Conservation (phyloP, 2,113 vertebrate genomes). For the Donacobius atricapilla region DNA sequence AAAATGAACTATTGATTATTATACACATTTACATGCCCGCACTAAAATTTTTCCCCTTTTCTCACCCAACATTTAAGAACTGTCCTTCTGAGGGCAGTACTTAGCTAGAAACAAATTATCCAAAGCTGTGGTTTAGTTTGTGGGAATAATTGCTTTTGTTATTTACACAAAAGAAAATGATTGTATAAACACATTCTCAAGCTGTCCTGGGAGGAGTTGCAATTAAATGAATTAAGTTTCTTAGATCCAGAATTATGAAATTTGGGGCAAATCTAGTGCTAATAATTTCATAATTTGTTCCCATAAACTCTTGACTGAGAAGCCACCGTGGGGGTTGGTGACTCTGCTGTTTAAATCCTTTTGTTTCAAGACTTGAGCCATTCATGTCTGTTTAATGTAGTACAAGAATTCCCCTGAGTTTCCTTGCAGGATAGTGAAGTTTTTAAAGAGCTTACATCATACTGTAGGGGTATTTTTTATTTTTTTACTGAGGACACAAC, state of each 20-base stretch:
- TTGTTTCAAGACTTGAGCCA: background rate
- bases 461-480: background rate
- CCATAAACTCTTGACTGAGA: background rate
- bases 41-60: background rate
- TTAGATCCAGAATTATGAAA: background rate
- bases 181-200: background rate
- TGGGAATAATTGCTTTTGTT: background rate
- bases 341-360: background rate
- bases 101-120: background rate
- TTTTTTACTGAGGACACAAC: constrained; percentile 15
- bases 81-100: background rate
- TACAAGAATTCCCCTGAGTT: background rate
- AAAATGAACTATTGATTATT: background rate
- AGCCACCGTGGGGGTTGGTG: background rate
- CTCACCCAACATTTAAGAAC: background rate
- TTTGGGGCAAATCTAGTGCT: background rate
- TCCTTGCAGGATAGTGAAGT: background rate
- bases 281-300: background rate
- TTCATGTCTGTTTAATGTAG: background rate
- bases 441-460: background rate
- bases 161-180: background rate
- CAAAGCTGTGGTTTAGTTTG: background rate
- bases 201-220: background rate
- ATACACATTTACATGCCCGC: background rate
- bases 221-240: background rate